Evolutionary conservation across 2,113 vertebrate species (phyloP).

Genomic region (Myrmecophaga tridactyla): DNA sequence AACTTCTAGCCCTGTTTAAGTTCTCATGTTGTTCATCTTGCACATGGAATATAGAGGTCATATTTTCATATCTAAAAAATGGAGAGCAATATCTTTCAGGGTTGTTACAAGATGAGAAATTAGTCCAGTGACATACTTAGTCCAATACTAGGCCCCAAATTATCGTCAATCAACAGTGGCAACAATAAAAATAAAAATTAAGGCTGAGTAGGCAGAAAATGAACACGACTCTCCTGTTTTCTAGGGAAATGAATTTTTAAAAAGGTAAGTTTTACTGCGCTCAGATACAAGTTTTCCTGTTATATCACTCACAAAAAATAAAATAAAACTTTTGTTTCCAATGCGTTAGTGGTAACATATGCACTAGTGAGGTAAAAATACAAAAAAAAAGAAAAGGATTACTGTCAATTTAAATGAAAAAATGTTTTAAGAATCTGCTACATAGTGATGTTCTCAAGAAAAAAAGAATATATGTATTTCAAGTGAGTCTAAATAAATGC

Average conservation of each 20-base stretch:
- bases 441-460: neutral
- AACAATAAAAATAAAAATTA: neutral
- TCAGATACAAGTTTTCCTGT: neutral
- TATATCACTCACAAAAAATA: neutral
- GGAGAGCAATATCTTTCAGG: neutral
- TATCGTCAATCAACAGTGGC: neutral
- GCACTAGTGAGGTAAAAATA: neutral
- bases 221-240: neutral
- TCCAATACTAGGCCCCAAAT: neutral
- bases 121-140: neutral
- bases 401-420: neutral
- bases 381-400: constrained; percentile 13
- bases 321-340: neutral
- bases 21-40: neutral
- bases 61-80: constrained; percentile 9
- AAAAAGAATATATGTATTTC: constrained; percentile 12
- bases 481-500: neutral
- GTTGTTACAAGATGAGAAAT: neutral
- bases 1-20: neutral
- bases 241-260: constrained; percentile 19
- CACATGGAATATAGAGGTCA: neutral
- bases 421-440: neutral
- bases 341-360: neutral
- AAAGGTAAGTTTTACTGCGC: neutral
- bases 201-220: neutral